A percentile compares a stretch with the other conserved stretches of the same genome.
Evolutionary conservation across 92 coral and sea anemone genomes (phyloP).

Genomic region (Diadumene lineata): DNA sequence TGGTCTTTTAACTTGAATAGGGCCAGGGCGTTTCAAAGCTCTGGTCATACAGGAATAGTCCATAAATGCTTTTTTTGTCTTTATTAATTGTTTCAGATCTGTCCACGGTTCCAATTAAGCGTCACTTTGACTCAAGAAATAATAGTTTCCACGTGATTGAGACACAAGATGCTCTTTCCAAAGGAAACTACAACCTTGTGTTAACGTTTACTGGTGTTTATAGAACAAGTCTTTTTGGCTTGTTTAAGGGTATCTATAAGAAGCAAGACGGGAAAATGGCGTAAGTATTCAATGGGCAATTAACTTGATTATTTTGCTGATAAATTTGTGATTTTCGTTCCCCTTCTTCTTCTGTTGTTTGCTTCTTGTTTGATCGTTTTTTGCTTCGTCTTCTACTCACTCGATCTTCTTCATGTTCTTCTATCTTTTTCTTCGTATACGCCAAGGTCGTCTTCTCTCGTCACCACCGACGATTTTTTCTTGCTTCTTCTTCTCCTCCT

Average conservation of each 20-base stretch:
- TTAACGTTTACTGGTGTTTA: slow-evolving; percentile 49
- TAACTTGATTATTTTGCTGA: no score
- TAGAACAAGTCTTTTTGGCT: slow-evolving; percentile 58
- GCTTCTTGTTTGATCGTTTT: background rate
- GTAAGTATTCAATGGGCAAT: background rate
- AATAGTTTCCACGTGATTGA: slow-evolving; percentile 69
- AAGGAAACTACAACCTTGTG: slow-evolving; percentile 35
- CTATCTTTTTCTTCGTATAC: background rate
- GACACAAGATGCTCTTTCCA: slow-evolving; percentile 30
- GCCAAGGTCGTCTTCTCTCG: no score
- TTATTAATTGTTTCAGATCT: slow-evolving; percentile 2
- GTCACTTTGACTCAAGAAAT: slow-evolving; percentile 45
- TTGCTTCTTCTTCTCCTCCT: background rate
- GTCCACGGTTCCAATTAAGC: slow-evolving; percentile 5
- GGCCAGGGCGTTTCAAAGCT: no score
- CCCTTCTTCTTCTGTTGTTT: background rate
- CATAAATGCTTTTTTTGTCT: no score
- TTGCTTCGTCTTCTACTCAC: background rate
- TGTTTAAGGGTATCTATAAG: slow-evolving; percentile 53
- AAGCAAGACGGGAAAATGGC: slow-evolving; percentile 6
- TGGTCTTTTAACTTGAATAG: no score
- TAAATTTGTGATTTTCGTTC: no score
- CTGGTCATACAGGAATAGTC: no score
- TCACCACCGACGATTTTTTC: no score
- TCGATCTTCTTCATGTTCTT: background rate